Conservation (phyloP, 2,888 invertebrate species). For the Xestia xanthographa region DNA sequence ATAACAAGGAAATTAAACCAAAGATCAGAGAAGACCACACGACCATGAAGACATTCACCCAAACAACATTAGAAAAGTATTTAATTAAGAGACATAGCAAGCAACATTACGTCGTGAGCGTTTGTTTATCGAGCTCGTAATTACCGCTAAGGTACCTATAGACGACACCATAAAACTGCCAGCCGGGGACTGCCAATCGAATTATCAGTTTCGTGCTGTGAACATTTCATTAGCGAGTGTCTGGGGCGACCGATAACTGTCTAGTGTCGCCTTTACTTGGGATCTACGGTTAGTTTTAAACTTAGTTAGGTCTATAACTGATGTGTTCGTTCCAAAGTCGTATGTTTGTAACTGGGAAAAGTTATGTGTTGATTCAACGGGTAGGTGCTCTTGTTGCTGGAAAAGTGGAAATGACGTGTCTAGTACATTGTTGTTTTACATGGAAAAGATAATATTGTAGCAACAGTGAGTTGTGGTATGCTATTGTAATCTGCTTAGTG, state of each 20-base stretch:
- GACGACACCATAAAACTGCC: conserved; percentile 72
- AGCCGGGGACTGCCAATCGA: conserved; percentile 66
- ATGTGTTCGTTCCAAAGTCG: conserved; percentile 17
- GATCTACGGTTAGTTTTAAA: conserved; percentile 25
- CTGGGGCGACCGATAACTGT: conserved; percentile 36
- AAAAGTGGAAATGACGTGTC: not conserved
- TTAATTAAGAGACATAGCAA: conserved; percentile 57
- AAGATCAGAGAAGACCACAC: conserved; percentile 4
- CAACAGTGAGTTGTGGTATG: conserved; percentile 10
- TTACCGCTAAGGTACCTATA: conserved; percentile 70
- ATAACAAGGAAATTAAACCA: conserved; percentile 24
- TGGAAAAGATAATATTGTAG: conserved; percentile 13
- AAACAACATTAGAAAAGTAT: conserved; percentile 34
- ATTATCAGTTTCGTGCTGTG: conserved; percentile 62
- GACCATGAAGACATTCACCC: conserved; percentile 12
- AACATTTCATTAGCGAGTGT: conserved; percentile 62
- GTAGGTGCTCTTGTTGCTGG: conserved; percentile 21
- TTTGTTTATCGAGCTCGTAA: conserved; percentile 69
- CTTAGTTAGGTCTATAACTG: conserved; percentile 19
- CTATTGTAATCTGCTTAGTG: not conserved
- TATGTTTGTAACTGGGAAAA: not conserved
- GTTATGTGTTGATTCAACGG: conserved; percentile 8
- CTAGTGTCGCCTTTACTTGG: conserved; percentile 31
- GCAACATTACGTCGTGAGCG: conserved; percentile 45
- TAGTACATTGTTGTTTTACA: conserved; percentile 11